Evolutionary conservation across 2,797 vertebrate genomes (phyloP), one percentile per base, ranked within the genome.

Genomic region (Amniataba percoides): DNA sequence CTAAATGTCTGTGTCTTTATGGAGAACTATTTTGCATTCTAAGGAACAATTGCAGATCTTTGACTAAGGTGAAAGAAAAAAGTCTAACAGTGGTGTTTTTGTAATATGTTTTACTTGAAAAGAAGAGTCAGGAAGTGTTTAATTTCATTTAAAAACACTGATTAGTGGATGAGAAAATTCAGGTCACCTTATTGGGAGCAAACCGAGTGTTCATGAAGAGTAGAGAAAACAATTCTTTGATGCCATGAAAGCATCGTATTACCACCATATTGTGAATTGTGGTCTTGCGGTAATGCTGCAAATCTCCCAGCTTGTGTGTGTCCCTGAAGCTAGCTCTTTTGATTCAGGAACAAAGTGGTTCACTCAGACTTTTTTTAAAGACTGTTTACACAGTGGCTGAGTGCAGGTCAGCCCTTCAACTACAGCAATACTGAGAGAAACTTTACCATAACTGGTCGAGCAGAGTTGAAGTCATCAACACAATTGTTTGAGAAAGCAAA

Each of bases 371-470:
- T 16, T 56, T 19, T 34, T 18, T 57, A 36, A 57, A 57, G 18
- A 57, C 5, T n/a, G 56, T 39, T 58, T 57, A 57, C 55, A 36
- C 31, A 58, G 31, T 6, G 56, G 56, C 56, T 39, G 56, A 40
- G 34, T 12, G 4, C n/a, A 34, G n/a, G 21, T 48, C 12, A 62
- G 13, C 21, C 31, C n/a, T 60, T 45, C 13, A 59, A 14, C 19
- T 11, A n/a, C 57, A 31, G 23, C 5, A 2, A 34, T 36, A 36
- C 19, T 36, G 18, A 62, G 21, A 60, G 42, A 16, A 19, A 36
- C 7, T 36, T 36, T 36, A 36, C 34, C 34, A 36, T 36, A 36
- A 7, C 8, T 36, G 34, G 7, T 36, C 6, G 34, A 36, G 7
- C 8, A 9, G 34, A 36, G 34, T 36, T 36, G 8, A 36, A 36